Percentiles rank a stretch among this genome's conserved stretches.
Evolutionary conservation across 2,888 invertebrate genomes (phyloP).

Genomic region (Eueremaeus valkanovi): DNA sequence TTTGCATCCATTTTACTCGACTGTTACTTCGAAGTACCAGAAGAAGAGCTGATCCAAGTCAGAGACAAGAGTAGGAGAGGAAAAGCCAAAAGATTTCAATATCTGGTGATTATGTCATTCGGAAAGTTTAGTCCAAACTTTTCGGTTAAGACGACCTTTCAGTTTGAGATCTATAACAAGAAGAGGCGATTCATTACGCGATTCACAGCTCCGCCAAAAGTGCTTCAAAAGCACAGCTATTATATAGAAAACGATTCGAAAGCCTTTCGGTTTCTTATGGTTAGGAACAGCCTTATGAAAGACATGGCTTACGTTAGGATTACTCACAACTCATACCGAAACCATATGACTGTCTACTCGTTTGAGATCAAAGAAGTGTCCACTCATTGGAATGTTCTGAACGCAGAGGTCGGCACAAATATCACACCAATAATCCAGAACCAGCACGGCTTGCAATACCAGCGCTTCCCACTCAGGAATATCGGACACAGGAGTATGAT

Average conservation of each 20-base stretch:
- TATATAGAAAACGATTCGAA: not conserved
- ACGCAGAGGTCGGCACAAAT: not conserved
- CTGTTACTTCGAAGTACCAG: too few species aligned
- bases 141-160: not conserved
- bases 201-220: not conserved
- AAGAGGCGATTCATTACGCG: not conserved
- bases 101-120: too few species aligned
- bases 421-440: not conserved
- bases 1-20: too few species aligned
- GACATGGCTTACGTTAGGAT: not conserved
- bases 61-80: too few species aligned
- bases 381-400: not conserved
- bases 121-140: not conserved
- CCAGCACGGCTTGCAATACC: not conserved
- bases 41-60: too few species aligned
- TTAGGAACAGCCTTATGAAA: not conserved
- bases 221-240: not conserved
- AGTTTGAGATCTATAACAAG: not conserved
- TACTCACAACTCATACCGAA: not conserved
- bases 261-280: not conserved
- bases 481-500: not conserved
- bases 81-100: too few species aligned
- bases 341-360: not conserved
- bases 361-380: not conserved
- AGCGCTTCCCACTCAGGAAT: not conserved